phyloP scores from a whole-genome alignment of 1,140 invertebrate genomes.

The Ostrea denselamellosa region DNA sequence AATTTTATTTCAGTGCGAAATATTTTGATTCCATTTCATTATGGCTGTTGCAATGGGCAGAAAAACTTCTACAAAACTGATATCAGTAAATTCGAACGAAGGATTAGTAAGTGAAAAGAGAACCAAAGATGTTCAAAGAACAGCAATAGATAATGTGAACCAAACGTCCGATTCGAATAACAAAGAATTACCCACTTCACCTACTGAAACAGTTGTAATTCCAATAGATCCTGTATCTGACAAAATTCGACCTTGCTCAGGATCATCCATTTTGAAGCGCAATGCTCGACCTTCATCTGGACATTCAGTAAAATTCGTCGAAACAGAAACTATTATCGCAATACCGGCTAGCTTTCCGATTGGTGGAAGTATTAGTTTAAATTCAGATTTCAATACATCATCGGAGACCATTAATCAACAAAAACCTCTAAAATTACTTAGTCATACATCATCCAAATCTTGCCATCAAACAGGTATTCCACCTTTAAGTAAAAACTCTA shows the following conservation, averaged over 20 bases:
- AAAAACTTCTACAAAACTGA: not conserved
- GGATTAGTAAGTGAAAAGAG: not conserved
- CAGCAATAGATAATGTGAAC: not conserved
- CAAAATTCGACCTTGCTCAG: not conserved
- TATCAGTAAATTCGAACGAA: slow-evolving; percentile 15
- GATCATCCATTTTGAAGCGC: slow-evolving; percentile 12
- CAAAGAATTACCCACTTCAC: not conserved
- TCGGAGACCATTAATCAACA: slow-evolving; percentile 8
- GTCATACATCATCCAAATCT: not conserved
- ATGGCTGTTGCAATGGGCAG: not conserved
- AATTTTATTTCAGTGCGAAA: slow-evolving; percentile 6
- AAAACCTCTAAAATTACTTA: not conserved
- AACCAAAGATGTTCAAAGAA: not conserved
- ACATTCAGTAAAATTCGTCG: not conserved
- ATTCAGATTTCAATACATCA: slow-evolving; percentile 7
- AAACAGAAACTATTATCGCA: not conserved
- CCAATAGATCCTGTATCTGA: not conserved
- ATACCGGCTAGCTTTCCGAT: not conserved
- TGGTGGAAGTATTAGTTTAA: not conserved
- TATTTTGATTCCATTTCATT: not conserved
- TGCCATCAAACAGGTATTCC: not conserved
- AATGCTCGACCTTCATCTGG: not conserved
- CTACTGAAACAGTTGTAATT: not conserved
- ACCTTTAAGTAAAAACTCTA: not conserved
- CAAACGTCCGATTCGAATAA: not conserved